Evolutionary conservation across 2,797 vertebrate genomes (phyloP).

Genomic region (Gorsachius magnificus): DNA sequence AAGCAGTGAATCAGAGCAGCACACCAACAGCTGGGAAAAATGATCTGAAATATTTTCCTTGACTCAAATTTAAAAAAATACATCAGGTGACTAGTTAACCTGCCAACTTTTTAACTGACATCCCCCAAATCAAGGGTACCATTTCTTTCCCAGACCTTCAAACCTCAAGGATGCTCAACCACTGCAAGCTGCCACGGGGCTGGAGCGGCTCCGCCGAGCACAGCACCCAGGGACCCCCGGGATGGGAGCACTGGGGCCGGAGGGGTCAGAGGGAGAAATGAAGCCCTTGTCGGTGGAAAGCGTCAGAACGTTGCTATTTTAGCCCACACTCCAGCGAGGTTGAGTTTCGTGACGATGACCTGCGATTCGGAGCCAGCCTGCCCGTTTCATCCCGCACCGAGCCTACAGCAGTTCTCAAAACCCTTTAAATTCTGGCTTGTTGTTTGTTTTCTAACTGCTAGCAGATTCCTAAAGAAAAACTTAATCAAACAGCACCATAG

Average conservation of each 20-base stretch:
- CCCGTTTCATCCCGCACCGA: not conserved
- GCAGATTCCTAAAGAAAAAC: not conserved
- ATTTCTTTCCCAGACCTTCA: not conserved
- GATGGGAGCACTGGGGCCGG: fast-evolving
- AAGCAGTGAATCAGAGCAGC: not conserved
- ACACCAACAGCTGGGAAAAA: not conserved
- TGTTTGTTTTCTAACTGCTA: not conserved
- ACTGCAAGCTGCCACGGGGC: not conserved
- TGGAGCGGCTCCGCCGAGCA: not conserved
- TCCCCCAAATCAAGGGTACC: too few relatives aligned
- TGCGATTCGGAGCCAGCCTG: not conserved
- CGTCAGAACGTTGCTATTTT: fast-evolving
- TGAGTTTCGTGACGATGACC: not conserved
- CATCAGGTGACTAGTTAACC: not conserved
- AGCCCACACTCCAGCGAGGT: fast-evolving
- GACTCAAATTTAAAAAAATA: not conserved
- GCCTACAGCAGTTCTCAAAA: not conserved
- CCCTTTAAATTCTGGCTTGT: not conserved
- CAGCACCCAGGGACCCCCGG: not conserved
- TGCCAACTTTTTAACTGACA: not conserved
- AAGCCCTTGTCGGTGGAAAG: not conserved
- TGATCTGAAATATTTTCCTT: not conserved
- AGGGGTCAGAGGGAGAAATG: not conserved
- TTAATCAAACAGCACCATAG: not conserved
- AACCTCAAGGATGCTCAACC: not conserved